These are phyloP conservation scores for Gadopsis marmoratus DNA, from an alignment of 2,797 vertebrate species.

Conservation along the genomic window DNA sequence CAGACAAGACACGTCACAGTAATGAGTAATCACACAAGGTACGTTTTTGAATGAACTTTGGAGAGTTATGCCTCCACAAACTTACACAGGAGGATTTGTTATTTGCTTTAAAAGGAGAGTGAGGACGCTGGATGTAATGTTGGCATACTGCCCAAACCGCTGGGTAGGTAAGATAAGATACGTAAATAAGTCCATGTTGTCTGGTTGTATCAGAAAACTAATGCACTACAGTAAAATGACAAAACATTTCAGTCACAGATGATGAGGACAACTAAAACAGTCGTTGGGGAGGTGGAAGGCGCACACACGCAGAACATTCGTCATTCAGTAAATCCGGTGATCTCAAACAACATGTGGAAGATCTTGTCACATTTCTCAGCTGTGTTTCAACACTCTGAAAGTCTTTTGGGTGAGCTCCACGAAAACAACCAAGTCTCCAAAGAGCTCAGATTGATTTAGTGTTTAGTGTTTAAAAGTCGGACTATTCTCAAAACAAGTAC, in stretches of 20 bases:
- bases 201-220: not conserved
- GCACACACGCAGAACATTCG: not conserved
- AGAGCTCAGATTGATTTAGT: not conserved
- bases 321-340: not conserved
- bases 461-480: not conserved
- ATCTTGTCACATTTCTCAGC: not conserved
- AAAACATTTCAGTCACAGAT: not conserved
- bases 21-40: constrained; percentile 14
- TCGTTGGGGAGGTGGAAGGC: not conserved
- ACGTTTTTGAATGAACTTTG: not conserved
- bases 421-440: not conserved
- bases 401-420: not conserved
- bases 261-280: not conserved
- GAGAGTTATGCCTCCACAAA: not conserved
- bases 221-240: not conserved
- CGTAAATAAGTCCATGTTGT: not conserved
- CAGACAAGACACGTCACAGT: constrained; percentile 1
- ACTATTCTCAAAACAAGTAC: not conserved
- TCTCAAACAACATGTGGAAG: not conserved
- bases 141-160: not conserved
- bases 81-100: not conserved
- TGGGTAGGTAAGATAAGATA: no score
- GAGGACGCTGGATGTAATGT: not conserved
- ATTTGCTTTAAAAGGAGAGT: not conserved
- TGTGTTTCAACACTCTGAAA: not conserved